These are phyloP conservation scores for Lycophotia porphyrea DNA, from an alignment of 2,888 invertebrate species.

Conservation along the genomic window DNA sequence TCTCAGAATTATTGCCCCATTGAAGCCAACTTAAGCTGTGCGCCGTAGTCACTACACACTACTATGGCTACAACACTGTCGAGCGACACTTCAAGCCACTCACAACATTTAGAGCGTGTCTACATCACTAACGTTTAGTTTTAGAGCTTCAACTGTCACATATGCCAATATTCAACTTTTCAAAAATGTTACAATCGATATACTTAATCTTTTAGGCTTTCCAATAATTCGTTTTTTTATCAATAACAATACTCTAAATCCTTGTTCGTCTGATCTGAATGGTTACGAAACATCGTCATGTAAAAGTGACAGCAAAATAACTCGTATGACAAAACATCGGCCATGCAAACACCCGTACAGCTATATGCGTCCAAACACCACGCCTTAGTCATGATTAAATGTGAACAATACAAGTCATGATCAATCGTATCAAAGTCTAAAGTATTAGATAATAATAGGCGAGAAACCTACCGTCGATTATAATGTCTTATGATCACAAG, in stretches of 20 bases:
- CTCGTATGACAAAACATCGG: constrained; percentile 49
- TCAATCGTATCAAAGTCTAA: constrained; percentile 66
- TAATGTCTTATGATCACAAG: constrained; percentile 65
- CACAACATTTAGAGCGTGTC: constrained; percentile 63
- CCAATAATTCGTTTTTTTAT: constrained; percentile 35
- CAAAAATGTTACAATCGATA: background rate
- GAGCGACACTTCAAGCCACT: constrained; percentile 88
- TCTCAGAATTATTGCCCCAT: constrained; percentile 82
- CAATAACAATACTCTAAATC: background rate
- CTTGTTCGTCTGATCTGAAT: background rate
- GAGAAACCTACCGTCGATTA: constrained; percentile 63
- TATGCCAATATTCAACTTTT: background rate
- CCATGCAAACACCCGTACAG: constrained; percentile 57
- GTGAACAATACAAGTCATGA: constrained; percentile 61
- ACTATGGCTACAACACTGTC: constrained; percentile 81
- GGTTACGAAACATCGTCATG: background rate
- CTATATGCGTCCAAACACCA: constrained; percentile 63
- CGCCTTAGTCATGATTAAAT: constrained; percentile 65
- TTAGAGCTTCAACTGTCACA: constrained; percentile 37
- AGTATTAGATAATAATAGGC: constrained; percentile 63
- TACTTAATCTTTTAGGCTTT: constrained; percentile 36
- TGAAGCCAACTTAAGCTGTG: constrained; percentile 88
- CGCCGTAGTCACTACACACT: constrained; percentile 88
- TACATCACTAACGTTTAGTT: constrained; percentile 46
- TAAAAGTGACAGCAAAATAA: constrained; percentile 39